Base-by-base conservation (phyloP, 2,113 vertebrate genomes). In the Notiomystis cincta region DNA sequence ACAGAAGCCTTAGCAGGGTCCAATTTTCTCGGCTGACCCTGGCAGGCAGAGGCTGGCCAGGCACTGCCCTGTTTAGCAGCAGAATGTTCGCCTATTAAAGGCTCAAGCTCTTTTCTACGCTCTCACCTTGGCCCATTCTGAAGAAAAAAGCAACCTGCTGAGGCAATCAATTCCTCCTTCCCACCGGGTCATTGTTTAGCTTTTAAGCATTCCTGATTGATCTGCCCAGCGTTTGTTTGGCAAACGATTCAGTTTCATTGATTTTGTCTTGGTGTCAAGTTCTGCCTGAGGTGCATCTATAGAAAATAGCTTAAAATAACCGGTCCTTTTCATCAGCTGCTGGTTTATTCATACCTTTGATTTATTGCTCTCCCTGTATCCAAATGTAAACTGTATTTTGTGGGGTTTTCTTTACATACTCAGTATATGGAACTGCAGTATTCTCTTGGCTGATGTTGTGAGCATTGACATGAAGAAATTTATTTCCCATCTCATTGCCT, bases 181-280 rank as follows among this genome's bases (percentile, higher is more conserved):
- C 93, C 64, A 48, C 18, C 11, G 42, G 87, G 47, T 72, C 92
- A 83, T 8, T 82, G 79, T 73, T 93, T 18, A 40, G 89, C 69
- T 93, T 86, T 65, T 81, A 86, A 88, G 82, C 64, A 78, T 76
- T 81, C 77, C 76, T 57, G 35, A 94, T 61, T n/a, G 38, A 86
- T 66, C 31, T 60, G 82, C 71, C 64, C 42, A 20, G 88, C n/a
- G 0, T 58, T 82, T 77, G 47, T 93, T 89, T 58, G 54, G 79
- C 91, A 90, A 90, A 93, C 80, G 38, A 44, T 66, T 90, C 88
- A 11, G 27, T 40, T 89, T 42, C 73, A 90, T 84, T 69, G 82
- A 96, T 96, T 96, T 93, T 69, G 54, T 83, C 51, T 37, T 27
- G 65, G 84, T 93, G 85, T 87, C 76, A 90, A 65, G 37, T 61